Conservation (phyloP, 2,888 invertebrate genomes). For the Zonitis immaculata region DNA sequence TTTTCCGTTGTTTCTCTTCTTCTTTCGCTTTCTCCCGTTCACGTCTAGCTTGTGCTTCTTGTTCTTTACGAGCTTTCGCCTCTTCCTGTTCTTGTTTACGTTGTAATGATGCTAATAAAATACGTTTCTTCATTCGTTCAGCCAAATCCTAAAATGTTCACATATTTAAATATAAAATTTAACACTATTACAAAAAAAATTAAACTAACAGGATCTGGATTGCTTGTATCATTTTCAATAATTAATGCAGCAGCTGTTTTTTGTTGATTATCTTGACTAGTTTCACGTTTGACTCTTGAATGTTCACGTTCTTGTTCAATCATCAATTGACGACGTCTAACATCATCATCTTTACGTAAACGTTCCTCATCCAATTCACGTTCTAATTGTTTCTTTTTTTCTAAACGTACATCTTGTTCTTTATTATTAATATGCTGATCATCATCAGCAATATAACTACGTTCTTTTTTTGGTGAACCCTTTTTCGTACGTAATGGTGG, state of each 20-base stretch:
- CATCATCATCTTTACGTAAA: slow-evolving; percentile 47
- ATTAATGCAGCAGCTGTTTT: slow-evolving; percentile 55
- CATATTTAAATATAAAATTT: too few species aligned
- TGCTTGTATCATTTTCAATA: slow-evolving; percentile 62
- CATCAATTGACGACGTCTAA: slow-evolving; percentile 43
- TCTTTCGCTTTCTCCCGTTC: slow-evolving; percentile 72
- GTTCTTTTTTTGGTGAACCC: slow-evolving; percentile 72
- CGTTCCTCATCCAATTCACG: slow-evolving; percentile 51
- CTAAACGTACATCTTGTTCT: slow-evolving; percentile 32
- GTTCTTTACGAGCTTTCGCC: slow-evolving; percentile 77
- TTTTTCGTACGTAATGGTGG: slow-evolving; percentile 76
- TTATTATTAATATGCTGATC: slow-evolving; percentile 15
- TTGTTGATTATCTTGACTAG: slow-evolving; percentile 48
- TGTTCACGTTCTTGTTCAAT: slow-evolving; percentile 45
- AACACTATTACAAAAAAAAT: too few species aligned
- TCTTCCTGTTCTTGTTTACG: slow-evolving; percentile 89
- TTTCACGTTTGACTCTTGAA: slow-evolving; percentile 45
- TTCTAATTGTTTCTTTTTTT: slow-evolving; percentile 47
- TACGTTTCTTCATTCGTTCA: slow-evolving; percentile 85
- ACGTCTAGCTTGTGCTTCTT: slow-evolving; percentile 68
- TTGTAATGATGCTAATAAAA: slow-evolving; percentile 84
- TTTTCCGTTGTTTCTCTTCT: slow-evolving; percentile 69
- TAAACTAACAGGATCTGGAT: slow-evolving; percentile 63
- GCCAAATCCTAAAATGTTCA: slow-evolving; percentile 61
- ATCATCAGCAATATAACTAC: slow-evolving; percentile 38